phyloP scores from a whole-genome alignment of 1,140 invertebrate species.

The Magallana ariakensis region DNA sequence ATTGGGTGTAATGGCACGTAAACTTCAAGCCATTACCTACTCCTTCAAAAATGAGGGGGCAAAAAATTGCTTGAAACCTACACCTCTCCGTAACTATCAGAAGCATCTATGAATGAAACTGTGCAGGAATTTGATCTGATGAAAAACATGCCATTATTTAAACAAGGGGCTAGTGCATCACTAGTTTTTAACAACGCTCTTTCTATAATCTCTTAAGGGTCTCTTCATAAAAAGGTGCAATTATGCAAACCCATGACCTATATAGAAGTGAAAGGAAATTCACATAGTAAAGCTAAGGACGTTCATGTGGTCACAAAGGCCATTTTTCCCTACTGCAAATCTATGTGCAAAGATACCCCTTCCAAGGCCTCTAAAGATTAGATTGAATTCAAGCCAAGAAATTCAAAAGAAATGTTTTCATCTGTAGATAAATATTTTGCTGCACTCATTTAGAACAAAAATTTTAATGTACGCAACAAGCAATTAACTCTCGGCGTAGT shows the following conservation, averaged over 20 bases:
- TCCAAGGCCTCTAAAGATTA: constrained; percentile 10
- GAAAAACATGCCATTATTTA: constrained; percentile 5
- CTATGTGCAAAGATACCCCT: constrained; percentile 1
- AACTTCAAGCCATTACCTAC: constrained; percentile 4
- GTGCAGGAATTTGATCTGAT: constrained; percentile 32
- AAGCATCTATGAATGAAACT: constrained; percentile 9
- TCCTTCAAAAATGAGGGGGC: not conserved
- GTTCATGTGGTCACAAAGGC: not conserved
- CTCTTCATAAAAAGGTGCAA: constrained; percentile 29
- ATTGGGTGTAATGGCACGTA: constrained; percentile 14
- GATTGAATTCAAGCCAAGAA: constrained; percentile 33
- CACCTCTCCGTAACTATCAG: not conserved
- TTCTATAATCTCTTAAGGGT: constrained; percentile 20
- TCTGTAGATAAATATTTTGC: constrained; percentile 37
- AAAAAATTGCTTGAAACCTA: not conserved
- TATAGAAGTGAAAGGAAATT: constrained; percentile 28
- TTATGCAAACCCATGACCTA: constrained; percentile 31
- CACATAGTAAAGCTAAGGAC: not conserved
- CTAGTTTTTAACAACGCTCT: not conserved
- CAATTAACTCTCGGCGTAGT: constrained; percentile 21
- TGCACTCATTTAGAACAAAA: constrained; percentile 36
- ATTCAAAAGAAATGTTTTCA: constrained; percentile 37
- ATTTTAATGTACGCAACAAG: constrained; percentile 38
- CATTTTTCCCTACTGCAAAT: not conserved
- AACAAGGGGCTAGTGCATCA: constrained; percentile 19